Evolutionary conservation across 37 sponge, comb jelly and placozoan genomes (phyloP), one percentile per base, ranked within the genome.

Genomic region (Petrosia ficiformis): DNA sequence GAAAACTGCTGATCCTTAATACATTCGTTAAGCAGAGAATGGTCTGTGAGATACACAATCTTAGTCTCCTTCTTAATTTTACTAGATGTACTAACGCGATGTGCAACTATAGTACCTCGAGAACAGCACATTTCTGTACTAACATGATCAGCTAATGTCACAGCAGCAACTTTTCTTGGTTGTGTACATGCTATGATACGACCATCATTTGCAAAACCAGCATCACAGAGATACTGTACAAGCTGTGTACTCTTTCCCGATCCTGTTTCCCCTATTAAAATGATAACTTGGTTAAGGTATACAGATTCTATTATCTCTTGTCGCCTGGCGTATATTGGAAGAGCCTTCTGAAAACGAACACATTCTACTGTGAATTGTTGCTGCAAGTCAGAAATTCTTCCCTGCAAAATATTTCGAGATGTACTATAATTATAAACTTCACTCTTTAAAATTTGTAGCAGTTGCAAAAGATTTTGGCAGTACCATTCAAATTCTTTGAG

Each of bases 241-340:
- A 95, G 36, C 73, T 95, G 96, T 25, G 96, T 95, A 72, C 92
- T 95, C 72, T 95, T 95, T 21, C 96, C 92, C 24, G 92, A 94
- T 1, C 95, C 95, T 43, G 95, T 90, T 77, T 90, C 91, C n/a
- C 85, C 90, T 73, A 87, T 80, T 4, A 94, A 75, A 74, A 94
- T 70, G 22, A 79, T 71, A 22, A 87, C 87, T 39, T 90, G 74
- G 36, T 57, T 54, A 2, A 2, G 29, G 2, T 2, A 4, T 4
- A 74, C 36, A 36, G 74, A 32, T 3, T 74, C 19, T 10, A 74
- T 29, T 14, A 74, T 74, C 5, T 74, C 31, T 57, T 16, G 14
- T 11, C 74, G 31, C 31, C 28, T 54, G 44, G 74, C 74, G 44
- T 74, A 74, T 54, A 74, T 74, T 14, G 74, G 74, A 28, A 74